Evolutionary conservation across 2,888 invertebrate species (phyloP).

Genomic region (Latheticus oryzae): DNA sequence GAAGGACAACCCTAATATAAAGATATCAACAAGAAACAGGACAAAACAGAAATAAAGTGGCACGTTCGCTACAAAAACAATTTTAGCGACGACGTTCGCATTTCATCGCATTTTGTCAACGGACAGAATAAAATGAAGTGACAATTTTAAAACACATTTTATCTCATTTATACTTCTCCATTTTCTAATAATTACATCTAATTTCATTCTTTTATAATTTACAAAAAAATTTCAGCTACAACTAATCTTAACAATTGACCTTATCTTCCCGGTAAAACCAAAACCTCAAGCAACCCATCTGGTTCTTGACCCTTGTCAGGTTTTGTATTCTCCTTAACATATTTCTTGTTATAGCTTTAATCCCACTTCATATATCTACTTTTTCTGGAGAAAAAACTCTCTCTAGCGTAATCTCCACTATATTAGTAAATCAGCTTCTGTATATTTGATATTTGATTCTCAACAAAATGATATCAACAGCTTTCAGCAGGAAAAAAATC

Average conservation of each 20-base stretch:
- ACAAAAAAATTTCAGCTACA: too few species aligned
- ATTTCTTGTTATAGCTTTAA: conserved; percentile 30
- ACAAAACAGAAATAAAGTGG: conserved; percentile 27
- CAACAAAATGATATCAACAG: too few species aligned
- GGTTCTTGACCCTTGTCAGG: conserved; percentile 22
- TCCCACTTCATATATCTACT: conserved; percentile 18
- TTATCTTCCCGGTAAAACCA: too few species aligned
- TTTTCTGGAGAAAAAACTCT: too few species aligned
- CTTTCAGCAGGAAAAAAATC: too few species aligned
- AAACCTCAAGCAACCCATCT: conserved; percentile 18
- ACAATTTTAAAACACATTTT: conserved; percentile 13
- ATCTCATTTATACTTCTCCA: too few species aligned
- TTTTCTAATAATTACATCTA: too few species aligned
- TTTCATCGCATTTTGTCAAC: conserved; percentile 16
- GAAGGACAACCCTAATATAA: conserved; percentile 20
- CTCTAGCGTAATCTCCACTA: background rate
- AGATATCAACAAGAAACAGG: conserved; percentile 29
- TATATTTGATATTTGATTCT: too few species aligned
- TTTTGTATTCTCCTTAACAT: conserved; percentile 19
- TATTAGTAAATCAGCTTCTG: too few species aligned
- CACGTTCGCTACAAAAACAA: conserved; percentile 15
- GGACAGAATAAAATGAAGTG: conserved; percentile 13
- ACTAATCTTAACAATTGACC: too few species aligned
- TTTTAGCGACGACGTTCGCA: conserved; percentile 17
- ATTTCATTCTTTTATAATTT: too few species aligned